A percentile compares a stretch with the other conserved stretches of the same genome.
Evolutionary conservation across 1,140 invertebrate genomes (phyloP).

Genomic region (Cyphomyrmex costatus): DNA sequence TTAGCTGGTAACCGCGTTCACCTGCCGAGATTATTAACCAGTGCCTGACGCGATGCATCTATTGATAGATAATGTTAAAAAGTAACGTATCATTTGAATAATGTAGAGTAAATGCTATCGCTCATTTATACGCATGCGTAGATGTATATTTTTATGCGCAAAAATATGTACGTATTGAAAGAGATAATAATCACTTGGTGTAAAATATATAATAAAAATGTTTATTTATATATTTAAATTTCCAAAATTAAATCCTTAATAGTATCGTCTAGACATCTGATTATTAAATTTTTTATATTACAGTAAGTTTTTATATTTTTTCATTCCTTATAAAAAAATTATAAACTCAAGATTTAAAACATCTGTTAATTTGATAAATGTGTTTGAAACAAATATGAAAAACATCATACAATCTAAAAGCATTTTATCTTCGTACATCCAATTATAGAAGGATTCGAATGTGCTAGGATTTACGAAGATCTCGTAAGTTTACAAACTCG

Average conservation of each 20-base stretch:
- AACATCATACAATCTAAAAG: neutral
- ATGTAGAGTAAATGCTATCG: neutral
- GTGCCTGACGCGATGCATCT: slow-evolving; percentile 29
- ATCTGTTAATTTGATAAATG: neutral
- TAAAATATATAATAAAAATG: neutral
- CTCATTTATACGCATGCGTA: too few species aligned
- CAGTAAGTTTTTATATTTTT: neutral
- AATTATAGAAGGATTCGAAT: slow-evolving; percentile 18
- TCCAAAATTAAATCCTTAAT: neutral
- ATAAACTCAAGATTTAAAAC: neutral
- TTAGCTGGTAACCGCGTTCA: slow-evolving; percentile 65
- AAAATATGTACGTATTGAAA: neutral
- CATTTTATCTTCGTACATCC: neutral
- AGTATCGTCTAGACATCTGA: slow-evolving; percentile 4
- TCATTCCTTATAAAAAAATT: slow-evolving; percentile 1
- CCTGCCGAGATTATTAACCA: slow-evolving; percentile 56
- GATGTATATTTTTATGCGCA: neutral
- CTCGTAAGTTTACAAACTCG: neutral
- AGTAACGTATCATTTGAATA: slow-evolving; percentile 18
- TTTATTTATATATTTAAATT: neutral
- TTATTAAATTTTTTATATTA: neutral
- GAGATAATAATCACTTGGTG: neutral
- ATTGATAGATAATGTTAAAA: slow-evolving; percentile 52
- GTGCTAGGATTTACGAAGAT: neutral
- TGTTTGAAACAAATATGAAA: neutral